Evolutionary conservation across 2,888 invertebrate genomes (phyloP).

Genomic region (Choreutis nemorana): DNA sequence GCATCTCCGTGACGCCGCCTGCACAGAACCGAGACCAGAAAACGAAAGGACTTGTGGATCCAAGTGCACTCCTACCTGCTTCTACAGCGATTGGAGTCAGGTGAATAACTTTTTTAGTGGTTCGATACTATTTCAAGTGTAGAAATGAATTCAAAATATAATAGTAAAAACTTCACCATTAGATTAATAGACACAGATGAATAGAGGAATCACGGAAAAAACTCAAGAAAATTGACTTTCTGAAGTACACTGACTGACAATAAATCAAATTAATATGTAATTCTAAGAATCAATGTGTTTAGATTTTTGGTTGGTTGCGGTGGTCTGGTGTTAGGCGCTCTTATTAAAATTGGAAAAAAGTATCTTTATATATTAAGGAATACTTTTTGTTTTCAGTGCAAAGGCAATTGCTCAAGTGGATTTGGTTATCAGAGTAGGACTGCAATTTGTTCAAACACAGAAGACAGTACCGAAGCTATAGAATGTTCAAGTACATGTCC

Average conservation of each 20-base stretch:
- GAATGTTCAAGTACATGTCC: slow-evolving; percentile 40
- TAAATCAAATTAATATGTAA: too few species aligned
- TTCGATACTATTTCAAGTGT: too few species aligned
- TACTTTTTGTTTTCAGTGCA: slow-evolving; percentile 26
- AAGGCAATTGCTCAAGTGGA: slow-evolving; percentile 34
- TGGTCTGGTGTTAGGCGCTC: too few species aligned
- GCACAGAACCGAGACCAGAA: slow-evolving; percentile 70
- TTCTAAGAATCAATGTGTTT: neutral
- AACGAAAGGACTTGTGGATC: slow-evolving; percentile 69
- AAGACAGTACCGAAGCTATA: slow-evolving; percentile 17
- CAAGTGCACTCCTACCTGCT: slow-evolving; percentile 74
- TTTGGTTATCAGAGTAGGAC: slow-evolving; percentile 53
- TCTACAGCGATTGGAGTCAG: slow-evolving; percentile 77
- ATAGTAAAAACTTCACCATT: too few species aligned
- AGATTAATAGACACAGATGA: too few species aligned
- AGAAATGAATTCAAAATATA: too few species aligned
- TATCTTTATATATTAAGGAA: too few species aligned
- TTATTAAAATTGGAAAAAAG: too few species aligned
- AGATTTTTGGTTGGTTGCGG: too few species aligned
- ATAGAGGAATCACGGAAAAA: too few species aligned
- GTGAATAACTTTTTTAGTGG: slow-evolving; percentile 42
- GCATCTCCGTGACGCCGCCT: slow-evolving; percentile 67
- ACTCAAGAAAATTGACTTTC: too few species aligned
- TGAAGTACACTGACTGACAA: too few species aligned
- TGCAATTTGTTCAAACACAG: slow-evolving; percentile 52